Evolutionary conservation across 2,797 vertebrate species (phyloP), one percentile per base, ranked within the genome.

Genomic region (Gymnothorax javanicus): DNA sequence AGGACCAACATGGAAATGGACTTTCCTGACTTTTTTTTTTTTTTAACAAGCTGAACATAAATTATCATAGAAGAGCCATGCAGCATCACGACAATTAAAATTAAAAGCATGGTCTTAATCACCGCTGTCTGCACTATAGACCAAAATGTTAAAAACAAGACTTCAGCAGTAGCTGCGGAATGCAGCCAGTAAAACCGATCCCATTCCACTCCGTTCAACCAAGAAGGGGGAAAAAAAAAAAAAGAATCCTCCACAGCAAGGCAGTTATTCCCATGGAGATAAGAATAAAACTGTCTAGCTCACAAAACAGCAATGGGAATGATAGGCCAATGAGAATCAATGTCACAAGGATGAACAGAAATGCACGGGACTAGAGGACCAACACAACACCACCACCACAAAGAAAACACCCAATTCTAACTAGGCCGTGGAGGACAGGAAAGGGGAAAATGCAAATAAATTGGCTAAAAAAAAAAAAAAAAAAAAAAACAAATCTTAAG

Each of bases 301-400:
- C 87, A 93, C 85, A 83, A 92, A 91, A 94, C 90, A 94, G 93
- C 92, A 93, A 94, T 93, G 93, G 91, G 91, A 89, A 95, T 95
- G 93, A 93, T 89, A 94, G 93, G 93, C 94, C 91, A 93, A 94
- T 93, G 92, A 92, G 90, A 93, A 94, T 95, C 95, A 97, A 96
- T 90, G 85, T 94, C 94, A 97, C 96, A 96, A 86, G 90, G 92
- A 95, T 95, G 94, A 95, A 94, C 94, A 96, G 95, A 95, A 94
- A 92, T 96, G 96, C 95, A 95, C 90, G 95, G 95, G 94, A 96
- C 96, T 94, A 96, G 91, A 86, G 90, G 89, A 94, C 90, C 90
- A 94, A 96, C 95, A 97, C 96, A 96, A 93, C 95, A 73, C 12
- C 59, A 95, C 95, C 91, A 95, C 95, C 91, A 93, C 93, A 88